These are phyloP conservation scores for Agonopterix alstromeriana DNA, from an alignment of 2,888 invertebrate genomes.

Conservation along the genomic window DNA sequence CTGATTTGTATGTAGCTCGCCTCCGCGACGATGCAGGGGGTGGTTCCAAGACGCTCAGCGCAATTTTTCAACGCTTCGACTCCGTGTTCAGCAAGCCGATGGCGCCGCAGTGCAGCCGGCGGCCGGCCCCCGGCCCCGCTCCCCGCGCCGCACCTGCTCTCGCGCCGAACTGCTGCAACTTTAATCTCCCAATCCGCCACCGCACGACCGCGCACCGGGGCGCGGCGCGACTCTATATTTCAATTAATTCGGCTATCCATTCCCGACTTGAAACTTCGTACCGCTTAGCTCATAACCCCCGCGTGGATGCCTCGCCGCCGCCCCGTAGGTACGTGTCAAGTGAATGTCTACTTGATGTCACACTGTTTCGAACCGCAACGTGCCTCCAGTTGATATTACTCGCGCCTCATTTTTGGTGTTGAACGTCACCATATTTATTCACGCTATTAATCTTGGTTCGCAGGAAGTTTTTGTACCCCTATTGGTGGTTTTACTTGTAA, in stretches of 20 bases:
- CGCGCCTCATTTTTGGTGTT: constrained; percentile 16
- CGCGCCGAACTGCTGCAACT: constrained; percentile 60
- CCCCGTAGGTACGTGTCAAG: constrained; percentile 18
- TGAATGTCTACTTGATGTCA: constrained; percentile 29
- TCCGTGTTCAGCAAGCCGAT: constrained; percentile 64
- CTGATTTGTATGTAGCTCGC: constrained; percentile 68
- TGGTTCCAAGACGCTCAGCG: constrained; percentile 61
- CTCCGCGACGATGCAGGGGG: constrained; percentile 47
- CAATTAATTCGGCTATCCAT: constrained; percentile 71
- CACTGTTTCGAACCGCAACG: constrained; percentile 13
- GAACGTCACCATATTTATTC: constrained; percentile 26
- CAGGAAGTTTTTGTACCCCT: constrained; percentile 30
- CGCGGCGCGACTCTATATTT: constrained; percentile 62
- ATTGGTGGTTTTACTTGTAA: constrained; percentile 44
- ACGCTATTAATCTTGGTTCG: constrained; percentile 35
- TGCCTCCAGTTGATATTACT: constrained; percentile 15
- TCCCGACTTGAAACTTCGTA: constrained; percentile 52
- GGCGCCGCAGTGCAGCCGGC: constrained; percentile 40
- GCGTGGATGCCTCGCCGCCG: constrained; percentile 8
- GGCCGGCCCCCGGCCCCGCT: constrained; percentile 35
- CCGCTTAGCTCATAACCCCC: constrained; percentile 53
- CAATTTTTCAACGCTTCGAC: constrained; percentile 70
- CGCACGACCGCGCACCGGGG: constrained; percentile 58
- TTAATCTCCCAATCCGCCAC: constrained; percentile 66
- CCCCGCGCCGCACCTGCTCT: constrained; percentile 42